Evolutionary conservation across 2,113 vertebrate genomes (phyloP).

Genomic region (Corythaeola cristata): DNA sequence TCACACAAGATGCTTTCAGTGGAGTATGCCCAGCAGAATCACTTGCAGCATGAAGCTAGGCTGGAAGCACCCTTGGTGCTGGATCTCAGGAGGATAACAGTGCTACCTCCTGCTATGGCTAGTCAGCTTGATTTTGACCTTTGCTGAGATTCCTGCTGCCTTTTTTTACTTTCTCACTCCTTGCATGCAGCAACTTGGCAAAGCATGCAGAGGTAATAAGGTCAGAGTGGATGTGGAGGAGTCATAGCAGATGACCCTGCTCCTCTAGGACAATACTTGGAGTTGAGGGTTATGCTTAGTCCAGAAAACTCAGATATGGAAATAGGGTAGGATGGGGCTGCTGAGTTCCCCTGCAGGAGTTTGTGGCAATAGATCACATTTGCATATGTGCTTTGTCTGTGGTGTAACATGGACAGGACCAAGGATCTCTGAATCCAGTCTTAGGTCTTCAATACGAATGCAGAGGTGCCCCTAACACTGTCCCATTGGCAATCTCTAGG

Average conservation of each 20-base stretch:
- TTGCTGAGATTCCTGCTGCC: background rate
- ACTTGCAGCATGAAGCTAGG: background rate
- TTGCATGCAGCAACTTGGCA: background rate
- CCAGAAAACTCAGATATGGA: background rate
- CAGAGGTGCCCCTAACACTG: background rate
- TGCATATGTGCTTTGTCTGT: background rate
- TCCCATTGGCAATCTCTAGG: background rate
- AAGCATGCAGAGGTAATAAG: background rate
- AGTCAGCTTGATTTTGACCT: background rate
- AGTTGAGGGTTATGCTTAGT: background rate
- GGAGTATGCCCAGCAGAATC: background rate
- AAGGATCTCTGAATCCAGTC: background rate
- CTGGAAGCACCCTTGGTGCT: background rate
- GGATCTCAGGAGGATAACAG: background rate
- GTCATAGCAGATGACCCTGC: background rate
- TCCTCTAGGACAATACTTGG: background rate
- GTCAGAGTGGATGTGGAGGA: background rate
- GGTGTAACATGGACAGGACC: background rate
- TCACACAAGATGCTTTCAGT: background rate
- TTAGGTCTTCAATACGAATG: background rate
- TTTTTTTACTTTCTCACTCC: background rate
- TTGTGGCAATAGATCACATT: background rate
- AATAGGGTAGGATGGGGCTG: background rate
- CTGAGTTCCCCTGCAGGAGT: background rate
- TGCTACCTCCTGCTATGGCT: background rate